phyloP scores from a whole-genome alignment of 2,797 vertebrate species.

The Pseudomugil gertrudae region DNA sequence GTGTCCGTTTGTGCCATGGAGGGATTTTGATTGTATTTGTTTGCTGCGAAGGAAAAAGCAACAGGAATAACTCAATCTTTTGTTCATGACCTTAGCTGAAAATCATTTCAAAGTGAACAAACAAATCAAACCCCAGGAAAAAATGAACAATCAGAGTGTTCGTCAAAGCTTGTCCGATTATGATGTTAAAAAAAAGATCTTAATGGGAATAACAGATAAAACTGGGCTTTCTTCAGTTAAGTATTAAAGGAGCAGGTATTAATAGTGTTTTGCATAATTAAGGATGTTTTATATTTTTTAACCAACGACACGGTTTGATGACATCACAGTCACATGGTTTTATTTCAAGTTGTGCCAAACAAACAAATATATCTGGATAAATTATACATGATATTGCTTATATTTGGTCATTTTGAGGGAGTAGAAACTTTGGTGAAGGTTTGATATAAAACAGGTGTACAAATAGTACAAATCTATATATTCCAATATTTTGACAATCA shows the following conservation, averaged over 20 bases:
- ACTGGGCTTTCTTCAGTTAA: neutral
- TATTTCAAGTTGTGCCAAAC: no score
- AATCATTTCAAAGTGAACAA: constrained; percentile 24
- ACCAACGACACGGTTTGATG: no score
- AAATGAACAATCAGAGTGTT: neutral
- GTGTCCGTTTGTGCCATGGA: neutral
- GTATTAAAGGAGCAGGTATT: neutral
- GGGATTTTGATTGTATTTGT: neutral
- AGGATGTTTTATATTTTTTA: no score
- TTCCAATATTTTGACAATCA: constrained; percentile 5
- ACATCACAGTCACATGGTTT: no score
- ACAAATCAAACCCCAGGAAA: constrained; percentile 17
- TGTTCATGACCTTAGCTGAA: constrained; percentile 3
- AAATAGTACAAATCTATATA: no score
- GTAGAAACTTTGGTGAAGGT: no score
- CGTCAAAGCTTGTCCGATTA: neutral
- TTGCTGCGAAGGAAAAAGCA: neutral
- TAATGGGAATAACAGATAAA: constrained; percentile 11
- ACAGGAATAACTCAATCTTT: neutral
- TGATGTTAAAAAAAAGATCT: neutral
- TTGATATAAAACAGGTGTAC: no score
- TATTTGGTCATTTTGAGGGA: no score
- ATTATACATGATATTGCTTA: no score
- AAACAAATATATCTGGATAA: no score
- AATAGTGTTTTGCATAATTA: no score